Evolutionary conservation across 2,113 vertebrate species (phyloP).

Genomic region (Dromaius novaehollandiae): DNA sequence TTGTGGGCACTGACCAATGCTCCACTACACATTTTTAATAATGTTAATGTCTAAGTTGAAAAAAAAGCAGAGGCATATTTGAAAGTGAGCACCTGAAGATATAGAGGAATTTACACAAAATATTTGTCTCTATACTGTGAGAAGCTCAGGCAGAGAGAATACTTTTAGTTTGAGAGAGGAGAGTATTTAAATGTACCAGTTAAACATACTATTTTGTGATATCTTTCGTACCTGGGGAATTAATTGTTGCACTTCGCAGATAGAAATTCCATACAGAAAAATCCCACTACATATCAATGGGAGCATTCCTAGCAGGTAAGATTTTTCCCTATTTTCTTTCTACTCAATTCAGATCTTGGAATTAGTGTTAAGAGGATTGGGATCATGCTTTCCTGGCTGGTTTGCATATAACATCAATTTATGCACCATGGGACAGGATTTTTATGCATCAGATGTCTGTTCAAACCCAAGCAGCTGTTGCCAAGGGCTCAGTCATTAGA

Average conservation of each 20-base stretch:
- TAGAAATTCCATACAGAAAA: neutral
- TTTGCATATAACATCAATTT: neutral
- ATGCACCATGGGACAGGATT: neutral
- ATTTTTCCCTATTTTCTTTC: neutral
- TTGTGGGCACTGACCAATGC: neutral
- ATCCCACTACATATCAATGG: neutral
- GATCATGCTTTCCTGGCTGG: neutral
- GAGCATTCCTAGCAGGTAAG: neutral
- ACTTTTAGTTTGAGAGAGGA: neutral
- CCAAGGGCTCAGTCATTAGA: neutral
- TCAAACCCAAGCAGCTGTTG: neutral
- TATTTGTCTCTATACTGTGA: neutral
- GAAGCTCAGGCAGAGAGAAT: neutral
- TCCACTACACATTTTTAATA: neutral
- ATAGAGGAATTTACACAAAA: neutral
- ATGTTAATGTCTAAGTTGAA: neutral
- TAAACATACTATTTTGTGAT: neutral
- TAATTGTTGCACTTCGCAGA: neutral
- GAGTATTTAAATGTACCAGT: neutral
- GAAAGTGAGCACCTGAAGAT: neutral
- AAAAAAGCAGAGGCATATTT: neutral
- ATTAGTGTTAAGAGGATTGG: neutral
- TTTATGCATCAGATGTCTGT: neutral
- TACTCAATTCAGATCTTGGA: neutral
- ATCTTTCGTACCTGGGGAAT: neutral